Base-by-base conservation (phyloP, 2,888 invertebrate species). In the Xylocampa areola region DNA sequence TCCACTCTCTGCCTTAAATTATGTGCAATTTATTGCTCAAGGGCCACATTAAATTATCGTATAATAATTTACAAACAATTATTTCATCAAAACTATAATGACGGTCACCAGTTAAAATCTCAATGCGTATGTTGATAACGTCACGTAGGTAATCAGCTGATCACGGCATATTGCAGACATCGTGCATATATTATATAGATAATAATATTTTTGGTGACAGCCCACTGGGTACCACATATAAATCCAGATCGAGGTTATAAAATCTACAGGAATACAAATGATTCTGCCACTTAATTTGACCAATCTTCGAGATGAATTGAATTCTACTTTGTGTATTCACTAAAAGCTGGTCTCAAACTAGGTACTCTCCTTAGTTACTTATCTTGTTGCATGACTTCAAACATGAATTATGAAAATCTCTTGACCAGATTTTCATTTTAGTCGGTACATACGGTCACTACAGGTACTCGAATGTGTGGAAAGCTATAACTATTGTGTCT, bases 11-110 rank as follows among this genome's bases (percentile, higher is more conserved):
- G 73, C 67, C 70, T 85, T 79, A 87, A 90, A 89, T 89, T 88
- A 87, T 75, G 78, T 84, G 84, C 86, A 91, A 89, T 90, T 90
- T 90, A 86, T 87, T 85, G 80, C 86, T 80, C 71, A 81, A 82
- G 81, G 84, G 79, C 82, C 77, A 79, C 75, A 85, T 84, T 87
- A 85, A 84, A 88, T 88, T 89, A 89, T 84, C 85, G 81, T 83
- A 85, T 79, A 84, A 82, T 85, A 83, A 89, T 89, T 89, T 85
- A 68, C 82, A 81, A 86, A 87, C 82, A 87, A 89, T 89, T 90
- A 90, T 89, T 82, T 84, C 79, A 87, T 86, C 80, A 86, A 82
- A 87, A 81, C 71, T 75, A 68, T 83, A 81, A 84, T 80, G 70
- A 76, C 55, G 76, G 77, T 76, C 74, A 80, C 76, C 75, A 71